Percentiles rank a stretch among this genome's conserved stretches.
These are phyloP conservation scores for Entelurus aequoreus DNA, from an alignment of 2,113 vertebrate species.

Conservation along the genomic window DNA sequence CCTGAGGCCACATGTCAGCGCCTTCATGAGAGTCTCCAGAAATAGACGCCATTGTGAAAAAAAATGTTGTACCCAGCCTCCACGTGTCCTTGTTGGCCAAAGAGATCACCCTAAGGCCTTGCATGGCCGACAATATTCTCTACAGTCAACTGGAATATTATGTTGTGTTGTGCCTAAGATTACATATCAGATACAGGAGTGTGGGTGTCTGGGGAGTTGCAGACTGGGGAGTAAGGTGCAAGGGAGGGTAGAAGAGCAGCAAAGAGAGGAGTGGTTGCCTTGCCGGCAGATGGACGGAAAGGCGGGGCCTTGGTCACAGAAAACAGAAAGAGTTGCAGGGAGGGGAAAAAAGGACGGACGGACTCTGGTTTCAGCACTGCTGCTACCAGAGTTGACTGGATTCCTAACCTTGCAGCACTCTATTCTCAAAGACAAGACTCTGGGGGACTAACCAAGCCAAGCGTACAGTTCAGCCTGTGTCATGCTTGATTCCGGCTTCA, in stretches of 20 bases:
- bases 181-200: constrained; percentile 3
- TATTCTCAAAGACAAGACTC: constrained; percentile 21
- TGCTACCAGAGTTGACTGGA: constrained; percentile 69
- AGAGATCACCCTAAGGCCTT: not conserved
- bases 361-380: constrained; percentile 79
- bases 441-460: constrained; percentile 15
- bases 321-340: constrained; percentile 39
- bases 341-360: constrained; percentile 56
- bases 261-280: constrained; percentile 70
- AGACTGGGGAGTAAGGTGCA: constrained; percentile 44
- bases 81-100: not conserved
- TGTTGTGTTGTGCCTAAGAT: not conserved
- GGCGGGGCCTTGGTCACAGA: constrained; percentile 47
- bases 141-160: not conserved
- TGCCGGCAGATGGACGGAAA: constrained; percentile 54
- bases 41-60: not conserved
- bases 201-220: not conserved
- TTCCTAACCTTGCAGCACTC: constrained; percentile 67
- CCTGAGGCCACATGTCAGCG: constrained; percentile 10
- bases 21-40: not conserved
- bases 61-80: not conserved
- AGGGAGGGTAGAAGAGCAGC: constrained; percentile 29
- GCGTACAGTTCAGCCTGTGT: not conserved
- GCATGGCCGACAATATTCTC: not conserved
- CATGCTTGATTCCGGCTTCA: constrained; percentile 3